Percentiles rank a stretch among this genome's conserved stretches.
Conservation (phyloP, 2,797 vertebrate species). For the Parauchenoglanis punctatus region DNA sequence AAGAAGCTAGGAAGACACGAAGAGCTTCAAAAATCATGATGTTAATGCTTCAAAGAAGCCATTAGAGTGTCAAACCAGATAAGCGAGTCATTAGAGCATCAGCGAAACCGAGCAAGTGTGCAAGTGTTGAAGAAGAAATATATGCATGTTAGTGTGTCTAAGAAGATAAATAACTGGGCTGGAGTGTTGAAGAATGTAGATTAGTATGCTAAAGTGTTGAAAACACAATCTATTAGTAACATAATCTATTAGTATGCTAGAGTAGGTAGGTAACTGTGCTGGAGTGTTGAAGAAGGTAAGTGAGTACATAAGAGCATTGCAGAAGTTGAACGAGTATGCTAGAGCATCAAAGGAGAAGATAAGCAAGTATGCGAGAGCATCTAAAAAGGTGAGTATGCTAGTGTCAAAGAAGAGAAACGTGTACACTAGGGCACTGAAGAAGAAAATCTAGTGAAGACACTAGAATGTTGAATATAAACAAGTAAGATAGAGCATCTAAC, state of each 20-base stretch:
- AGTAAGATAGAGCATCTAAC: neutral
- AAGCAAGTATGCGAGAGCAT: neutral
- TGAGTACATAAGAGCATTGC: too few species aligned
- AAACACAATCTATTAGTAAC: too few species aligned
- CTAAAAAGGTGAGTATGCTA: too few species aligned
- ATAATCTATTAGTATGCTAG: too few species aligned
- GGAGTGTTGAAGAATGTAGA: too few species aligned
- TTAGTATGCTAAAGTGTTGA: too few species aligned
- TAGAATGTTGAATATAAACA: neutral
- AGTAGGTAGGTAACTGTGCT: too few species aligned
- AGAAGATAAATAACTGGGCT: neutral
- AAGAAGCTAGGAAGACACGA: neutral
- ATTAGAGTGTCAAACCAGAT: too few species aligned
- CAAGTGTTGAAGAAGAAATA: neutral
- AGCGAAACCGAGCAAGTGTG: neutral
- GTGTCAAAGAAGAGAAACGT: too few species aligned
- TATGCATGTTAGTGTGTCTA: fast-evolving
- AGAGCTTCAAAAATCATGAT: neutral
- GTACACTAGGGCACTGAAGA: neutral
- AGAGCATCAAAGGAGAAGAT: neutral
- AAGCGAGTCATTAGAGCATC: neutral
- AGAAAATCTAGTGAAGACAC: neutral
- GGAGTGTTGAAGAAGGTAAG: too few species aligned
- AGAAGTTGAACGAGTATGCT: neutral
- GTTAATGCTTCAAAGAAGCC: neutral